Evolutionary conservation across 2,797 vertebrate genomes (phyloP).

Genomic region (Miichthys miiuy): DNA sequence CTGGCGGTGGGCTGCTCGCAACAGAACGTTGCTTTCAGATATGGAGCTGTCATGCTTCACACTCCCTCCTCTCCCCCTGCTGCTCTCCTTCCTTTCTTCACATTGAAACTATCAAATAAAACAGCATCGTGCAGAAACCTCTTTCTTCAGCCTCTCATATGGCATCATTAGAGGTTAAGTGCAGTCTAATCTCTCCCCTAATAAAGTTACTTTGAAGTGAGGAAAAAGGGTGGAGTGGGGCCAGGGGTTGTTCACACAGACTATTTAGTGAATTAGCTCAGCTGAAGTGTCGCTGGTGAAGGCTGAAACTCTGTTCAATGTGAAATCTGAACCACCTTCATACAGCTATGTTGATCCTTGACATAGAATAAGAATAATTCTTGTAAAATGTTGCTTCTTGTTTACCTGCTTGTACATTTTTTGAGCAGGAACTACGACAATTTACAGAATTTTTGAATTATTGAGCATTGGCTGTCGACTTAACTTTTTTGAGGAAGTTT

Average conservation of each 20-base stretch:
- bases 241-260: conserved; percentile 80
- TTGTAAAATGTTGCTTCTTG: background rate
- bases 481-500: conserved; percentile 22
- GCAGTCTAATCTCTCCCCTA: conserved; percentile 90
- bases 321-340: conserved; percentile 79
- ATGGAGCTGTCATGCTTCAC: conserved; percentile 49
- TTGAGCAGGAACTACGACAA: background rate
- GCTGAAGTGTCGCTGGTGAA: conserved; percentile 67
- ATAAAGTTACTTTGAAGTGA: conserved; percentile 94
- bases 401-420: background rate
- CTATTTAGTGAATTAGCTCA: conserved; percentile 88
- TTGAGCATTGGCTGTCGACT: background rate
- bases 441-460: background rate
- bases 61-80: conserved; percentile 18
- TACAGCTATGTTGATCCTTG: background rate
- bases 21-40: conserved; percentile 54
- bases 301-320: conserved; percentile 62
- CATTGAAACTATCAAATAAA: conserved; percentile 84
- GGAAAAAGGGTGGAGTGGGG: conserved; percentile 76
- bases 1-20: conserved; percentile 1
- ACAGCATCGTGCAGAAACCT: conserved; percentile 58
- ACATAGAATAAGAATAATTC: background rate
- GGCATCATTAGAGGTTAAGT: conserved; percentile 88
- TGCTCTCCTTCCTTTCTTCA: conserved; percentile 62
- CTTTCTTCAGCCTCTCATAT: conserved; percentile 67